A percentile compares a stretch with the other conserved stretches of the same genome.
These are phyloP conservation scores for Lypha dubia DNA, from an alignment of 2,888 invertebrate genomes.

Conservation along the genomic window DNA sequence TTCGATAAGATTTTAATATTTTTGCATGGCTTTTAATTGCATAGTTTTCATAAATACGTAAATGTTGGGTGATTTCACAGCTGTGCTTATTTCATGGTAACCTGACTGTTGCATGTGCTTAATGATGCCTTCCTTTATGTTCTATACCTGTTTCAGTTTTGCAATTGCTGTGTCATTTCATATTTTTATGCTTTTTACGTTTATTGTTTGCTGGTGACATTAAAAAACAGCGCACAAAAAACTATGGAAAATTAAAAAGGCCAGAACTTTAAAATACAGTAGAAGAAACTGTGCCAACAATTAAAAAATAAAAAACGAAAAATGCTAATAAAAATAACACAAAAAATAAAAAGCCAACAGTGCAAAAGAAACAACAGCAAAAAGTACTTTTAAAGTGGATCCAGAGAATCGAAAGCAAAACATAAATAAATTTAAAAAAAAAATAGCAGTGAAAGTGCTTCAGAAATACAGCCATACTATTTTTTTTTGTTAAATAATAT, in stretches of 20 bases:
- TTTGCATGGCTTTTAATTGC: too few relatives aligned
- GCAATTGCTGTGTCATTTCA: slow-evolving; percentile 27
- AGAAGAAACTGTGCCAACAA: slow-evolving; percentile 32
- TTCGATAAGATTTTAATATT: too few relatives aligned
- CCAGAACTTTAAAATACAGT: slow-evolving; percentile 10
- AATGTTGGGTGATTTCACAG: not conserved
- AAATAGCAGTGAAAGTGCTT: not conserved
- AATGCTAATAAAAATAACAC: slow-evolving; percentile 12
- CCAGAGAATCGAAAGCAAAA: slow-evolving; percentile 8
- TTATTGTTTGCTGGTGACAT: slow-evolving; percentile 58
- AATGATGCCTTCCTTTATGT: slow-evolving; percentile 51
- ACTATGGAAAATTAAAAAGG: not conserved
- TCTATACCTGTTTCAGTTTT: slow-evolving; percentile 28
- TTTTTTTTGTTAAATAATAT: not conserved
- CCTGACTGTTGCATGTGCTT: slow-evolving; percentile 32
- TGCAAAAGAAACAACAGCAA: not conserved
- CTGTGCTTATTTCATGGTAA: slow-evolving; percentile 38
- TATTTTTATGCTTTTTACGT: slow-evolving; percentile 59
- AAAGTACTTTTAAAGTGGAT: slow-evolving; percentile 4
- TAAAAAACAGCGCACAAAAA: slow-evolving; percentile 37
- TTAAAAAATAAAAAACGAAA: not conserved
- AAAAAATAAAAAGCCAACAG: slow-evolving; percentile 39
- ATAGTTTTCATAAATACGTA: not conserved
- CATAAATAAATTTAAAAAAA: slow-evolving; percentile 6
- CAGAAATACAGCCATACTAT: slow-evolving; percentile 9